Evolutionary conservation across 2,113 vertebrate species (phyloP).

Genomic region (Psittacula cyanocephala): DNA sequence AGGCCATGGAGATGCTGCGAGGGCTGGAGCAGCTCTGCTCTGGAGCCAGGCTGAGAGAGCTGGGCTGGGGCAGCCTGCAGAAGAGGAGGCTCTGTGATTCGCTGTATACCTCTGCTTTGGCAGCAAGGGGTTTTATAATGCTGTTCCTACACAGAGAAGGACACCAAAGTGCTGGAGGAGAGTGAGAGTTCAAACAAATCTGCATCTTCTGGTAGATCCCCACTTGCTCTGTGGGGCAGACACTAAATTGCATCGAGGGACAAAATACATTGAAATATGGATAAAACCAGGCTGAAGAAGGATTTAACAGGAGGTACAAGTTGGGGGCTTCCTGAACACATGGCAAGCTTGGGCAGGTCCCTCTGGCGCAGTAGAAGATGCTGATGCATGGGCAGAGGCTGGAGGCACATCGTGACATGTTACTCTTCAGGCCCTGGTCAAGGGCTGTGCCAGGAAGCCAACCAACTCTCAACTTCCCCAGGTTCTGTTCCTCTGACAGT

Average conservation of each 20-base stretch:
- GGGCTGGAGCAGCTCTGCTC: neutral
- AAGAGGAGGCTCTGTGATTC: neutral
- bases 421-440: neutral
- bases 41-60: neutral
- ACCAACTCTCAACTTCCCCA: neutral
- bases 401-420: fast-evolving
- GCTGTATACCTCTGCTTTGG: neutral
- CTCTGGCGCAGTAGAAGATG: neutral
- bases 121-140: neutral
- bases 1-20: neutral
- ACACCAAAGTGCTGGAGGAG: neutral
- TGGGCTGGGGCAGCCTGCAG: neutral
- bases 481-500: neutral
- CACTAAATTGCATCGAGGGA: neutral
- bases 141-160: fast-evolving
- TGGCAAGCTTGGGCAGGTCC: neutral
- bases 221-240: fast-evolving
- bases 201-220: neutral
- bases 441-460: neutral
- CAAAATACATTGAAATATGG: fast-evolving
- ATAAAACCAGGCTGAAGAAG: neutral
- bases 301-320: neutral
- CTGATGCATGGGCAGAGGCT: neutral
- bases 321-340: fast-evolving
- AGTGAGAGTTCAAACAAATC: neutral